phyloP scores from a whole-genome alignment of 2,113 vertebrate genomes.

The Halcyon malimbica region DNA sequence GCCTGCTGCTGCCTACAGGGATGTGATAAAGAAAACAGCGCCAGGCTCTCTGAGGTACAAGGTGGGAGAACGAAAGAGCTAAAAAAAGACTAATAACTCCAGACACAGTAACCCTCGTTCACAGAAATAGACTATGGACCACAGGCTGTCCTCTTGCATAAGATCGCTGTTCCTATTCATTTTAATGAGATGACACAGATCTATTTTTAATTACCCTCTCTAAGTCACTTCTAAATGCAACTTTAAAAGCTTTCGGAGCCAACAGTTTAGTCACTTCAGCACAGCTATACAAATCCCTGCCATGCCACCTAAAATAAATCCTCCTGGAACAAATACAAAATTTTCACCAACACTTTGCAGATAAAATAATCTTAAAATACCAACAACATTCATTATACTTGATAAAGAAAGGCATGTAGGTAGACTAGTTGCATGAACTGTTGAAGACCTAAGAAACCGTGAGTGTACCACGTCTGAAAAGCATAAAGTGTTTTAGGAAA shows the following conservation, averaged over 20 bases:
- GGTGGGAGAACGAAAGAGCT: neutral
- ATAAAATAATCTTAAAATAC: neutral
- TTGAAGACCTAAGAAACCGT: neutral
- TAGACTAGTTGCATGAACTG: neutral
- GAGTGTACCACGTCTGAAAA: neutral
- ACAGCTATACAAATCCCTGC: neutral
- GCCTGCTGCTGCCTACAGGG: neutral
- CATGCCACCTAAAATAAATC: conserved; percentile 2
- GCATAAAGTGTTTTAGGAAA: neutral
- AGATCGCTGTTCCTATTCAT: conserved; percentile 25
- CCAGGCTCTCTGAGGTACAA: neutral
- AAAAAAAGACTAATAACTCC: neutral
- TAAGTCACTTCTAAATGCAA: conserved; percentile 25
- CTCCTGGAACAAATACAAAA: neutral
- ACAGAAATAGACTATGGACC: neutral
- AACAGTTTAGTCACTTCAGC: conserved; percentile 24
- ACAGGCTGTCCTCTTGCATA: conserved; percentile 9
- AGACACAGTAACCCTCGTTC: neutral
- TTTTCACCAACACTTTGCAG: neutral
- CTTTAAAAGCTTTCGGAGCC: neutral
- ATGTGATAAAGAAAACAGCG: neutral
- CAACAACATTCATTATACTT: neutral
- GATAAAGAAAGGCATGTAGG: neutral
- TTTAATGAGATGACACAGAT: conserved; percentile 59
- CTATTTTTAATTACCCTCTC: conserved; percentile 48